Conservation (phyloP, 2,113 vertebrate genomes). For the Numenius arquata region DNA sequence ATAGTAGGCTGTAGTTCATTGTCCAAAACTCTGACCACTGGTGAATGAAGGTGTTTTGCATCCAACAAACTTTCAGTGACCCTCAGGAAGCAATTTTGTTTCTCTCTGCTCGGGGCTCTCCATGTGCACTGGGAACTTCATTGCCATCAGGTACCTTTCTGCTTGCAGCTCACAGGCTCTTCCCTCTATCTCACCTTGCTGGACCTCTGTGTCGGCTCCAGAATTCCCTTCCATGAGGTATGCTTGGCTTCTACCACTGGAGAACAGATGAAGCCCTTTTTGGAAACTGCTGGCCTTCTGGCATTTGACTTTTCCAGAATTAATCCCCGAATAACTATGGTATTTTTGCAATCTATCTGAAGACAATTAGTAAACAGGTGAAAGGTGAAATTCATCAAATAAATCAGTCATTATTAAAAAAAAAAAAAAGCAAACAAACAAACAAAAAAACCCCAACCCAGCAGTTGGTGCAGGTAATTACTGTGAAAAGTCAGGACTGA, state of each 20-base stretch:
- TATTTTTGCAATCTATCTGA: background rate
- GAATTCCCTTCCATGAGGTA: background rate
- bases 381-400: background rate
- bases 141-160: background rate
- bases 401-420: background rate
- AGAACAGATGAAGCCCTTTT: background rate
- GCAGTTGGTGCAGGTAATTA: background rate
- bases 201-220: background rate
- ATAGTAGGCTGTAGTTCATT: background rate
- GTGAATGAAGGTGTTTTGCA: background rate
- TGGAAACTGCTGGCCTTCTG: background rate
- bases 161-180: background rate
- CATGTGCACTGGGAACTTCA: background rate
- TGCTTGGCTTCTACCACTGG: background rate
- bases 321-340: background rate
- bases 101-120: background rate
- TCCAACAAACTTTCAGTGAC: background rate
- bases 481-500: background rate
- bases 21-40: background rate
- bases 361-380: background rate
- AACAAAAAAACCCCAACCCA: background rate
- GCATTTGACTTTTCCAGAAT: background rate
- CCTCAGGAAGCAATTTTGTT: background rate
- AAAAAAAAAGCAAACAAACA: background rate
- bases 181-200: background rate